phyloP scores from a whole-genome alignment of 1,140 invertebrate species.

The Zaprionus gabonicus region DNA sequence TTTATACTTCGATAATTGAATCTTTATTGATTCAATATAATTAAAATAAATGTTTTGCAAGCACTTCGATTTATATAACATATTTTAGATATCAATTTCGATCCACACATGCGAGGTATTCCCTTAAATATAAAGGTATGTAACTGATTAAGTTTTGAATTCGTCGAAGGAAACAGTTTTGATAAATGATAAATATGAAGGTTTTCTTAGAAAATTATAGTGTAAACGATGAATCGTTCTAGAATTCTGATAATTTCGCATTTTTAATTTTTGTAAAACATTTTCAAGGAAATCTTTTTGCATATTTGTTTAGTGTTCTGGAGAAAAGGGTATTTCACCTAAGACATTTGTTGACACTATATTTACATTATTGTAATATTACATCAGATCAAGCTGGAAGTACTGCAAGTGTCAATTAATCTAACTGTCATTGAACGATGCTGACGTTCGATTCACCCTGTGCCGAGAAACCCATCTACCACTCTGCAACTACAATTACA shows the following conservation, averaged over 20 bases:
- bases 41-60: neutral
- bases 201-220: neutral
- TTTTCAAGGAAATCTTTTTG: neutral
- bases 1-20: neutral
- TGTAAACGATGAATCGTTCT: neutral
- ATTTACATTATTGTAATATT: neutral
- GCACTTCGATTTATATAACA: neutral
- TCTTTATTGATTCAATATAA: neutral
- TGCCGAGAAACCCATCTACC: neutral
- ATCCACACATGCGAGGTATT: neutral
- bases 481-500: neutral
- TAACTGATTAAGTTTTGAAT: neutral
- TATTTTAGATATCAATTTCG: neutral
- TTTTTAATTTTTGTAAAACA: neutral
- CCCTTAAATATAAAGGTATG: no score
- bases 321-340: neutral
- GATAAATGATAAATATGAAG: neutral
- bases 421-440: neutral
- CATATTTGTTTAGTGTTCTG: neutral
- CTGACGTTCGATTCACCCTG: neutral
- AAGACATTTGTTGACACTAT: neutral
- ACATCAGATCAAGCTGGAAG: neutral
- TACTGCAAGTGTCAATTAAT: neutral
- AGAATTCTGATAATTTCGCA: neutral
- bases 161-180: neutral